Percentiles rank a stretch among this genome's conserved stretches.
Conservation (phyloP, 1,140 invertebrate species). For the Bombus sylvicola region DNA sequence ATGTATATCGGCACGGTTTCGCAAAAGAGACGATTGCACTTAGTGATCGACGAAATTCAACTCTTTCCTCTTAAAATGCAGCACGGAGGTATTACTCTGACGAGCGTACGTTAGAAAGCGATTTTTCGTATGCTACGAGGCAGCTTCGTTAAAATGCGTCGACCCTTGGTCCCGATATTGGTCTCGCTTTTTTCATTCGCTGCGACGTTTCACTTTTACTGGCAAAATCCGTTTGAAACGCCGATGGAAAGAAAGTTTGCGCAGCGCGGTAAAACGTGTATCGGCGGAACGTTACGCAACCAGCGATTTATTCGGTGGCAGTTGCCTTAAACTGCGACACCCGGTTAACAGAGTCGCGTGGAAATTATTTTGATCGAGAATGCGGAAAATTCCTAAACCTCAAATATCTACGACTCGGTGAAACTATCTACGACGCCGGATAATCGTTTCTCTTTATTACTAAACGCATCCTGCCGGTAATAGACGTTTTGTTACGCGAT, state of each 20-base stretch:
- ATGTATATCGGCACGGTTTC: background rate
- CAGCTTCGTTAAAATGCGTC: background rate
- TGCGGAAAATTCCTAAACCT: constrained; percentile 26
- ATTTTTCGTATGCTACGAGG: constrained; percentile 14
- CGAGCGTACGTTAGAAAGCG: constrained; percentile 25
- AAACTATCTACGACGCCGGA: constrained; percentile 8
- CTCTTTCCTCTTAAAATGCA: constrained; percentile 35
- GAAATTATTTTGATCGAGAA: constrained; percentile 13
- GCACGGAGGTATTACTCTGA: background rate
- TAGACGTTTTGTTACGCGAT: constrained; percentile 22
- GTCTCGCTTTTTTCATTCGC: background rate
- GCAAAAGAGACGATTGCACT: background rate
- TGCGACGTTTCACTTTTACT: constrained; percentile 40
- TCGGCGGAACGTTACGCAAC: constrained; percentile 1
- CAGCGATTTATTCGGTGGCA: background rate
- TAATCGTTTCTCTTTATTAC: constrained; percentile 46
- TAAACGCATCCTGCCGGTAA: constrained; percentile 43
- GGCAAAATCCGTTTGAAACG: background rate
- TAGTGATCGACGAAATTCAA: constrained; percentile 30
- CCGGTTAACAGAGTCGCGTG: background rate
- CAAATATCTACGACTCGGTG: background rate
- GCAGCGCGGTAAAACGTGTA: background rate
- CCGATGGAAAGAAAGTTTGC: constrained; percentile 9
- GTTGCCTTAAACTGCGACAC: background rate
- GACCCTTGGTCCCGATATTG: constrained; percentile 18